Percentiles rank a stretch among this genome's conserved stretches.
phyloP scores from a whole-genome alignment of 2,797 vertebrate species.

The Leucoraja ocellata region DNA sequence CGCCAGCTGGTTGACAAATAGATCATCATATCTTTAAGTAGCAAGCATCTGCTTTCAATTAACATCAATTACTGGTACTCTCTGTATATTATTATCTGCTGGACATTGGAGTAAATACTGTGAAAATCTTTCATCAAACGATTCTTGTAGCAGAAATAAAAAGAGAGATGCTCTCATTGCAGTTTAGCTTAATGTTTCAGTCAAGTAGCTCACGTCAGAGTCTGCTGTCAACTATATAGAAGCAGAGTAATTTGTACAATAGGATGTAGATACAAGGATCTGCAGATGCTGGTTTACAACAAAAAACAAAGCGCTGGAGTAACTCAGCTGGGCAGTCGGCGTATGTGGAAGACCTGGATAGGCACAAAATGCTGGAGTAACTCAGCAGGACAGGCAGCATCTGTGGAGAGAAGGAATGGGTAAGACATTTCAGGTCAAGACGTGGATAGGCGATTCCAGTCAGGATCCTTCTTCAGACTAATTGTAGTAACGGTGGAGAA shows the following conservation, averaged over 20 bases:
- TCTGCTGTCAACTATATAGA: neutral
- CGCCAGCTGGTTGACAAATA: neutral
- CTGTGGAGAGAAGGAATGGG: too few species aligned
- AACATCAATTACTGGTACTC: neutral
- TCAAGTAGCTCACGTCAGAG: neutral
- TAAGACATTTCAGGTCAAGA: too few species aligned
- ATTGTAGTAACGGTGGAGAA: too few species aligned
- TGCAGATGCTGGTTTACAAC: too few species aligned
- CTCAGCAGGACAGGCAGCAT: too few species aligned
- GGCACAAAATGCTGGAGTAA: too few species aligned
- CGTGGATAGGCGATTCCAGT: too few species aligned
- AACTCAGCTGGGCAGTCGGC: too few species aligned
- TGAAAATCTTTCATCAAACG: neutral
- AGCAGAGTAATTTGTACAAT: neutral
- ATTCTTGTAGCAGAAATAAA: neutral
- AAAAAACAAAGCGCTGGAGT: too few species aligned
- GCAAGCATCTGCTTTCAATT: conserved; percentile 14
- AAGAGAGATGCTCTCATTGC: neutral
- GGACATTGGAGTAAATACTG: neutral
- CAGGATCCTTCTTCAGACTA: too few species aligned
- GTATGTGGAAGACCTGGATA: too few species aligned
- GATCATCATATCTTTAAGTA: neutral
- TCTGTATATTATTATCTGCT: neutral
- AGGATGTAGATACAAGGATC: too few species aligned
- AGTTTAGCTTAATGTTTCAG: neutral